Evolutionary conservation across 2,113 vertebrate genomes (phyloP).

Genomic region (Naja naja): DNA sequence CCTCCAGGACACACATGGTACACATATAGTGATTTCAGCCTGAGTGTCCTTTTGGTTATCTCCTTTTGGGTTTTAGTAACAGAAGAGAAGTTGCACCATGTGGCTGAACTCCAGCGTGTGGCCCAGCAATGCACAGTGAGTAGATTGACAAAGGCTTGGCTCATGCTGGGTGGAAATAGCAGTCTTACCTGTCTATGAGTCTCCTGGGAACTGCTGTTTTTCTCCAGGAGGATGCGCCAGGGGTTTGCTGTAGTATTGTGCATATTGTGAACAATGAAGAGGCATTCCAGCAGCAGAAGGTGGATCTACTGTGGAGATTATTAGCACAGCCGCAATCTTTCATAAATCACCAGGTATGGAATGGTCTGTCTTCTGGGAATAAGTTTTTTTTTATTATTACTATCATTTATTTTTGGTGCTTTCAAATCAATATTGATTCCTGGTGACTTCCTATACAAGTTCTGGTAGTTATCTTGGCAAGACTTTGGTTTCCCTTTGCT

Average conservation of each 20-base stretch:
- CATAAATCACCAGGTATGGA: constrained; percentile 64
- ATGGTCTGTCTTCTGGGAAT: background rate
- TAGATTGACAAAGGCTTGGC: fast-evolving
- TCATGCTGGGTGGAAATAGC: background rate
- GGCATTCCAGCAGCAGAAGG: constrained; percentile 91
- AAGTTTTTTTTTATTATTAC: background rate
- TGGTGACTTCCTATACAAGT: background rate
- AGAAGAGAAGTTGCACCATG: constrained; percentile 72
- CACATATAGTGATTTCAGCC: fast-evolving
- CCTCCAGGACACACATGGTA: background rate
- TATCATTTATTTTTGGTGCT: background rate
- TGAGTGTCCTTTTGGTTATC: fast-evolving
- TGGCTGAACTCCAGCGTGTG: constrained; percentile 82
- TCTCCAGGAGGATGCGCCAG: constrained; percentile 48
- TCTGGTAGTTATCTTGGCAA: background rate
- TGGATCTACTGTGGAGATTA: constrained; percentile 89
- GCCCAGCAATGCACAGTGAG: constrained; percentile 69
- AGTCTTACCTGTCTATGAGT: background rate
- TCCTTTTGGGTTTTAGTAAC: constrained; percentile 75
- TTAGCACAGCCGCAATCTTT: constrained; percentile 50
- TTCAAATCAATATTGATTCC: background rate
- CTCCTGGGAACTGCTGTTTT: background rate
- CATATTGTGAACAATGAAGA: constrained; percentile 91
- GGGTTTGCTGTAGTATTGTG: constrained; percentile 63
- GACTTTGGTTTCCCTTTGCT: background rate